These are phyloP conservation scores for Amiota mariae DNA, from an alignment of 2,888 invertebrate species.

Conservation along the genomic window DNA sequence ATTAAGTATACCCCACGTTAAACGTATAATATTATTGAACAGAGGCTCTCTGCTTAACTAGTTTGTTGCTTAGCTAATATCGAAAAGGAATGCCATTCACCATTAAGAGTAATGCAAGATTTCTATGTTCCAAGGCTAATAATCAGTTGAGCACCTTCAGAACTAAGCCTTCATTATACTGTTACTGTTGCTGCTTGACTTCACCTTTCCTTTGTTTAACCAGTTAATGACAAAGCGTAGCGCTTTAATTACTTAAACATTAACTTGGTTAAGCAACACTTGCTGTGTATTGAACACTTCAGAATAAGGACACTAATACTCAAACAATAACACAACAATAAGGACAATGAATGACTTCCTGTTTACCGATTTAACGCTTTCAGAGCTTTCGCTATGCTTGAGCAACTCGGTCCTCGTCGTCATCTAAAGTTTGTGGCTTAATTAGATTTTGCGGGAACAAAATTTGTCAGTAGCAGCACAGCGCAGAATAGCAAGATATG, in stretches of 20 bases:
- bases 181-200: slow-evolving; percentile 1
- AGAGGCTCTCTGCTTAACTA: neutral
- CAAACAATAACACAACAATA: neutral
- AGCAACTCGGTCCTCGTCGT: slow-evolving; percentile 31
- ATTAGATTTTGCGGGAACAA: slow-evolving; percentile 62
- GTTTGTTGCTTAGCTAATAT: slow-evolving; percentile 34
- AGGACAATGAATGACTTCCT: slow-evolving; percentile 4
- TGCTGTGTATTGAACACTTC: slow-evolving; percentile 41
- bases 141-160: slow-evolving; percentile 12
- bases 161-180: slow-evolving; percentile 3
- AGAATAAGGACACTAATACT: neutral
- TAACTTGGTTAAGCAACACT: slow-evolving; percentile 61
- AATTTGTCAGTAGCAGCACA: slow-evolving; percentile 42
- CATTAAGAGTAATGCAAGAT: neutral
- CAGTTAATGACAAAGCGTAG: slow-evolving; percentile 60
- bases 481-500: neutral
- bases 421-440: slow-evolving; percentile 54
- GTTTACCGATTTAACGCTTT: slow-evolving; percentile 22
- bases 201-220: slow-evolving; percentile 43
- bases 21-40: slow-evolving; percentile 19
- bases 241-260: slow-evolving; percentile 68
- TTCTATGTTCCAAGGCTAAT: slow-evolving; percentile 27
- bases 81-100: slow-evolving; percentile 54
- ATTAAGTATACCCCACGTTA: slow-evolving; percentile 5
- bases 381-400: slow-evolving; percentile 17